These are phyloP conservation scores for Mus musculus DNA, from an alignment of 2,113 vertebrate species.

Conservation along the genomic window DNA sequence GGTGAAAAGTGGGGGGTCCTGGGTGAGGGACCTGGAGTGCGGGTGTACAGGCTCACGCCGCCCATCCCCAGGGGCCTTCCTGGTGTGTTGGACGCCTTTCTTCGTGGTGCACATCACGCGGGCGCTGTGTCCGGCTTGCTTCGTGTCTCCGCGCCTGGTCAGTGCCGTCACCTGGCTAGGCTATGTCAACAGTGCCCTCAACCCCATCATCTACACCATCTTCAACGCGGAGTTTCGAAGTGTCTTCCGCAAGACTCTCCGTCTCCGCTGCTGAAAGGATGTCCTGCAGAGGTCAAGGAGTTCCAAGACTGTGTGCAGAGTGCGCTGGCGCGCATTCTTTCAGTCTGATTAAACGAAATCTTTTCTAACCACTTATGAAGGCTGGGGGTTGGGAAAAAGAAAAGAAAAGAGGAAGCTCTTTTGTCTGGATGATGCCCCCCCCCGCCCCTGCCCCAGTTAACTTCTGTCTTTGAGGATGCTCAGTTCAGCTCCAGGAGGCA, in stretches of 20 bases:
- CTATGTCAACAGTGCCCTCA: constrained; percentile 97
- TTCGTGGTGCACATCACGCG: constrained; percentile 95
- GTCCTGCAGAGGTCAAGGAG: neutral
- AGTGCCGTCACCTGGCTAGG: constrained; percentile 98
- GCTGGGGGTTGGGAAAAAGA: no score
- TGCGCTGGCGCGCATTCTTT: neutral
- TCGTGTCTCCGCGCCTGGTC: constrained; percentile 89
- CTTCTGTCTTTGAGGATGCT: neutral
- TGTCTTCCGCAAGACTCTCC: constrained; percentile 93
- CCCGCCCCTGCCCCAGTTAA: no score
- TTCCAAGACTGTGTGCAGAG: neutral
- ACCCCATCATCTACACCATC: constrained; percentile 95
- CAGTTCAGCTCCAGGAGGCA: neutral
- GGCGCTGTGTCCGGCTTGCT: constrained; percentile 91
- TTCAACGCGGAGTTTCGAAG: constrained; percentile 96
- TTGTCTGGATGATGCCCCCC: neutral
- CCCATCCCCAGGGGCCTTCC: constrained; percentile 90
- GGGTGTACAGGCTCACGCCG: neutral
- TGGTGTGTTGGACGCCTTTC: constrained; percentile 98
- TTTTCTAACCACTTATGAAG: neutral
- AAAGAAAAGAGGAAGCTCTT: neutral
- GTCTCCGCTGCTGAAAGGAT: constrained; percentile 83
- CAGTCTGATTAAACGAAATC: constrained; percentile 77
- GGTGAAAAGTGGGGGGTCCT: neutral
- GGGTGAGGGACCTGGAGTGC: neutral